Evolutionary conservation across 2,888 invertebrate genomes (phyloP), one percentile per base, ranked within the genome.

Genomic region (Meteorus cinctellus): DNA sequence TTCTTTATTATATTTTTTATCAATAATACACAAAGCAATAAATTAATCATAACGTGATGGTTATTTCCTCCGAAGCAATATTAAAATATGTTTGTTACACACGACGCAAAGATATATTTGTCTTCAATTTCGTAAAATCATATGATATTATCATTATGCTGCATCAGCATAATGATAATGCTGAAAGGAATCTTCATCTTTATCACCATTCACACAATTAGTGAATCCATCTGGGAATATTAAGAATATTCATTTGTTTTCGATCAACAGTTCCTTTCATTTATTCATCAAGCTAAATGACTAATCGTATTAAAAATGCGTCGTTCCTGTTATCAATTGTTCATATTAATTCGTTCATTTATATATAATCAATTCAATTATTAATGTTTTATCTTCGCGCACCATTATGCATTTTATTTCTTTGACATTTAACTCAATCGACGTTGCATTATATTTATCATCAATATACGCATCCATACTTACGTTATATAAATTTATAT

Each of bases 401-500:
- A 24, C n/a, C 19, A 19, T 55, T 55, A 24, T 19, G 16, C n/a
- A 19, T 51, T 51, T n/a, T 63, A 34, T 63, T 63, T 63, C n/a
- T 63, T 68, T 27, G 36, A 68, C 24, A 5, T 48, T 14, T 51
- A 34, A 63, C 24, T 34, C 45, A 19, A 29, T 41, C 48, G 36
- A 48, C n/a, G 8, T 31, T 65, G 45, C 48, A 51, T 36, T 31
- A 19, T 31, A 19, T 66, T n/a, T 36, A 60, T 70, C 60, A 67
- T 41, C 45, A 27, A n/a, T 67, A 65, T 24, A 24, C 45, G 29
- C 62, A 16, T 6, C 29, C 62, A n/a, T 65, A 65, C 4, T 36
- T 19, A 6, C 31, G 51, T 51, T 68, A 34, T 68, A 68, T 68
- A 51, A 45, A 29, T 51, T 70, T 36, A 41, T 70, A n/a, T 72